phyloP scores from a whole-genome alignment of 2,113 vertebrate species.

The Actinemys pallida region DNA sequence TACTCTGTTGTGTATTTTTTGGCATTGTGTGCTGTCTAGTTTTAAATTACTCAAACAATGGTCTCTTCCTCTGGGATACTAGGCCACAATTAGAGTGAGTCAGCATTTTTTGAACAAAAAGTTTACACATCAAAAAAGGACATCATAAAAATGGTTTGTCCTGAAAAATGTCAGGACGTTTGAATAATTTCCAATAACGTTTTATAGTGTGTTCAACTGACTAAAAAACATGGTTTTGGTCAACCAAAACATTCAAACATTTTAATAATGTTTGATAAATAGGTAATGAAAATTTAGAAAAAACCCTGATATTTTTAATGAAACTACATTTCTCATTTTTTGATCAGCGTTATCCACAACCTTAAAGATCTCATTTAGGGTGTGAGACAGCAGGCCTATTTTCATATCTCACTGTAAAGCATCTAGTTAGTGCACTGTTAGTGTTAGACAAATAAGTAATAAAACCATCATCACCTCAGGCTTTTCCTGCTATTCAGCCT shows the following conservation, averaged over 20 bases:
- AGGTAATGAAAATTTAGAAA: neutral
- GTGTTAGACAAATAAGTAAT: neutral
- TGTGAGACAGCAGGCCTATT: neutral
- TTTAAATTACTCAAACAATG: conserved; percentile 7
- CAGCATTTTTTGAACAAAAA: conserved; percentile 58
- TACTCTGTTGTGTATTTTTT: conserved; percentile 55
- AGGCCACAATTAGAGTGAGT: conserved; percentile 46
- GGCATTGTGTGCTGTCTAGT: conserved; percentile 6
- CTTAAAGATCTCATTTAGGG: neutral
- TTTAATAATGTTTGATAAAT: neutral
- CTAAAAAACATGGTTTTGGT: neutral
- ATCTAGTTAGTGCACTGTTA: neutral
- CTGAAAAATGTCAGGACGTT: neutral
- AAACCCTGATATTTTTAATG: neutral
- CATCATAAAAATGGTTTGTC: conserved; percentile 60
- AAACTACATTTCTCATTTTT: neutral
- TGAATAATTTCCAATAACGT: conserved; percentile 14
- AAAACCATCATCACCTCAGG: neutral
- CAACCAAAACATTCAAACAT: neutral
- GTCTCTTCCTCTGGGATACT: conserved; percentile 31
- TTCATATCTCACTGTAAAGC: neutral
- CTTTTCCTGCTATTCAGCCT: neutral
- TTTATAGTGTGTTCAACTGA: conserved; percentile 4
- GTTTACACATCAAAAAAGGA: conserved; percentile 62
- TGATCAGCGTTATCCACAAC: neutral